These are phyloP conservation scores for Lissocephala sabroskyi DNA, from an alignment of 2,888 invertebrate genomes.

Conservation along the genomic window DNA sequence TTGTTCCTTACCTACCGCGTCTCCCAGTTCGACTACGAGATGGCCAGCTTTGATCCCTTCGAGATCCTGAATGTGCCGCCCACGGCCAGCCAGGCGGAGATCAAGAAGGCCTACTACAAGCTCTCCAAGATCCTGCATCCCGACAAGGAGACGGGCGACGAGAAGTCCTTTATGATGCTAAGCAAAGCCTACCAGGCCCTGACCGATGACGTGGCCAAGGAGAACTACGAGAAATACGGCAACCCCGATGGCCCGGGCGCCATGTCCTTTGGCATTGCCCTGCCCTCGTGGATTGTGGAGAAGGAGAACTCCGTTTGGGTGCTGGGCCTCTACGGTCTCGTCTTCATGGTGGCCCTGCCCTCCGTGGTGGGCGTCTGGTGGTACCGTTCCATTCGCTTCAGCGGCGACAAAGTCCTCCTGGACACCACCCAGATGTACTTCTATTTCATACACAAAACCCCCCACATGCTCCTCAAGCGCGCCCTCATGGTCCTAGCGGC, in stretches of 20 bases:
- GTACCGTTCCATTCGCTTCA: constrained; percentile 97
- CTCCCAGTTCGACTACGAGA: constrained; percentile 97
- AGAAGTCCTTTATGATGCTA: constrained; percentile 96
- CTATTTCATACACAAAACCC: constrained; percentile 96
- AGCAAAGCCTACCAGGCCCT: constrained; percentile 94
- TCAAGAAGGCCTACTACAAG: constrained; percentile 96
- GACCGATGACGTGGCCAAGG: constrained; percentile 96
- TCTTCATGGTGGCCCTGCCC: constrained; percentile 98
- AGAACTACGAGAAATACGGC: constrained; percentile 99
- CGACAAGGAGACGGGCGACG: constrained; percentile 97
- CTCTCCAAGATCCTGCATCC: constrained; percentile 96
- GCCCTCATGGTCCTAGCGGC: constrained; percentile 97
- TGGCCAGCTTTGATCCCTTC: constrained; percentile 99
- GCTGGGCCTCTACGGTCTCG: constrained; percentile 92
- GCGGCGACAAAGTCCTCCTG: constrained; percentile 95
- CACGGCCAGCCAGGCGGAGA: constrained; percentile 88
- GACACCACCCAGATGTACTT: constrained; percentile 98
- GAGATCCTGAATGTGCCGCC: constrained; percentile 93
- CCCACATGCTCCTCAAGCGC: constrained; percentile 94
- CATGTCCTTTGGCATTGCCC: constrained; percentile 98
- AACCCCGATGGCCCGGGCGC: constrained; percentile 99
- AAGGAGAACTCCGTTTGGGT: constrained; percentile 99
- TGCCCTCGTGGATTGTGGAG: constrained; percentile 99
- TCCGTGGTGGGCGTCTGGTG: constrained; percentile 96
- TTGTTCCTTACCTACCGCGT: constrained; percentile 90